Conservation (phyloP, 2,888 invertebrate species). For the Malthinus seriepunctatus region DNA sequence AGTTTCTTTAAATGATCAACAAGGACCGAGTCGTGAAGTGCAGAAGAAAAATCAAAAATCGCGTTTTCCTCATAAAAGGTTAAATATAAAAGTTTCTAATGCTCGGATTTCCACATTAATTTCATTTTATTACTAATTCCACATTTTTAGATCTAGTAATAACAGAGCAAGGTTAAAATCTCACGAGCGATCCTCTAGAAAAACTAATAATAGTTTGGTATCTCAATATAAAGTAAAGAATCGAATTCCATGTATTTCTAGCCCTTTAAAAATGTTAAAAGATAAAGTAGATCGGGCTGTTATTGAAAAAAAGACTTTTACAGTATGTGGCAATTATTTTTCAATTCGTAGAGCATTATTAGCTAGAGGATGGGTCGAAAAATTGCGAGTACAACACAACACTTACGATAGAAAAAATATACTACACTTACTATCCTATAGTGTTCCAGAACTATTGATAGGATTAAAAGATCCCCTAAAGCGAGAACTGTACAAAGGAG, state of each 20-base stretch:
- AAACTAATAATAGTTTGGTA: neutral
- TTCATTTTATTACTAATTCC: no score
- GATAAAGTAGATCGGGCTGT: constrained; percentile 57
- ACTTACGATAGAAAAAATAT: constrained; percentile 40
- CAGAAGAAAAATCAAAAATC: no score
- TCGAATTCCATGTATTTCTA: no score
- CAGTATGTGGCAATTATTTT: constrained; percentile 58
- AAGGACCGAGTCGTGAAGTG: no score
- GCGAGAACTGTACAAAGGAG: constrained; percentile 42
- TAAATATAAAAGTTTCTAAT: no score
- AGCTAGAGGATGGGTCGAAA: constrained; percentile 76
- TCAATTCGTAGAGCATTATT: constrained; percentile 63
- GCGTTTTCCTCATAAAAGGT: no score
- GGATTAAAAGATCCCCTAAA: constrained; percentile 43
- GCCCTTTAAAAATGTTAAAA: constrained; percentile 50
- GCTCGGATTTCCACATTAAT: no score
- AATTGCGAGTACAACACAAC: constrained; percentile 56
- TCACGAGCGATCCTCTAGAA: no score
- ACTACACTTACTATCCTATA: constrained; percentile 35
- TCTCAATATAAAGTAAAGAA: no score
- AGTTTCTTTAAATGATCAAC: no score
- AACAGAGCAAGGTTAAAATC: no score
- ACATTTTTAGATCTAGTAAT: no score
- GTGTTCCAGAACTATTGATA: constrained; percentile 44
- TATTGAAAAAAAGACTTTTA: constrained; percentile 59